Base-by-base conservation (phyloP, 2,113 vertebrate genomes). In the Pseudorectes ferrugineus region DNA sequence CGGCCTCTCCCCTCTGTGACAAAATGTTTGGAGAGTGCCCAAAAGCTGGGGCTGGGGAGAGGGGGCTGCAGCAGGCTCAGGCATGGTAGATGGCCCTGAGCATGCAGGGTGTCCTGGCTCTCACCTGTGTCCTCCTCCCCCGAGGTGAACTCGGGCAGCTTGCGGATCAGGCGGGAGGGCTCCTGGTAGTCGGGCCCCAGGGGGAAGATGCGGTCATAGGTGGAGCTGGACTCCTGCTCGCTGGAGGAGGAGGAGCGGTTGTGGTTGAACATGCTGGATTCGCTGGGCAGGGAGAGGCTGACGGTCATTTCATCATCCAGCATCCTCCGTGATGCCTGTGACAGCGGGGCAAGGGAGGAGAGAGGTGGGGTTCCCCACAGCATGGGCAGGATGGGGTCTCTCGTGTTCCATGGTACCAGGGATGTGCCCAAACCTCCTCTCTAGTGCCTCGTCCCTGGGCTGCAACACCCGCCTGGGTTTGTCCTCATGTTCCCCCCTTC, bases 161-260 rank as follows among this genome's bases (percentile, higher is more conserved):
- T 99, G 55, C 98, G 97, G 88, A 99, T 98, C 65, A 99, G 97
- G 70, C 98, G 98, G 1, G 99, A 99, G 5, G 99, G 99, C 96
- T 99, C 99, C 98, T 99, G 99, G 97, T 99, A 99, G 96, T 99
- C 99, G 0, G 98, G 98, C 29, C 98, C 98, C 75, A 99, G 97
- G 11, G 99, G 99, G 84, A 99, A 99, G 95, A 99, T 99, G 92
- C 99, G 98, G 90, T 99, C 99, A 0, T 99, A 99, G 25, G 99
- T 99, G 62, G 99, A 99, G 94, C 97, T 99, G 95, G 98, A 98
- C 77, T 98, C 99, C 35, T 97, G 98, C 52, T 99, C 99, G 1
- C 98, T 99, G 76, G 98, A 98, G 21, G 98, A 97, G 12, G 99
- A 98, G 36, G 99, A 99, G 87, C 81, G 98, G 94, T 98, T 98